Evolutionary conservation across 2,113 vertebrate species (phyloP).

Genomic region (Antigone vipio): DNA sequence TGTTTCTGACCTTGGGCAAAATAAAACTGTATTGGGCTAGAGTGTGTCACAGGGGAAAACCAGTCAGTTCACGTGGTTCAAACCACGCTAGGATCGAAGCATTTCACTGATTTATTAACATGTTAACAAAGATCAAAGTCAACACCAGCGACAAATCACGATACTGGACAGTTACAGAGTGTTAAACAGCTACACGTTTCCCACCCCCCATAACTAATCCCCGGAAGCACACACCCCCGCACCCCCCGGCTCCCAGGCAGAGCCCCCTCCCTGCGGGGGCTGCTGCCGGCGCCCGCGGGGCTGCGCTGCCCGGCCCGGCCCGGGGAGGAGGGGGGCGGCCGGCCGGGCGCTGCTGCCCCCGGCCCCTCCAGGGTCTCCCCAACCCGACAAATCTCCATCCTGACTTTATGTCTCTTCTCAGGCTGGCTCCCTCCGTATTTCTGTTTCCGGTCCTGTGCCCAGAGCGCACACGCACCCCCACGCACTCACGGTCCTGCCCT

Average conservation of each 20-base stretch:
- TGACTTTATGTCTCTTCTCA: background rate
- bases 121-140: background rate
- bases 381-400: rapidly evolving
- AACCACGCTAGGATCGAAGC: background rate
- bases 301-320: background rate
- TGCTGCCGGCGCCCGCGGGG: background rate
- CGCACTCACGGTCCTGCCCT: rapidly evolving
- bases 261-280: background rate
- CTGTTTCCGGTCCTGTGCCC: background rate
- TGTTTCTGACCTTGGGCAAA: background rate
- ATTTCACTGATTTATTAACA: background rate
- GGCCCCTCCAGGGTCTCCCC: rapidly evolving
- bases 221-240: background rate
- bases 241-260: too few relatives aligned
- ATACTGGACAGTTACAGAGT: background rate
- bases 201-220: background rate
- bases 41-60: background rate
- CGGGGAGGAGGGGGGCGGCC: background rate
- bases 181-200: rapidly evolving
- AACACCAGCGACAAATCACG: background rate
- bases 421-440: rapidly evolving
- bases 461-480: rapidly evolving
- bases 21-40: background rate
- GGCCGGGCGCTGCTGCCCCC: rapidly evolving
- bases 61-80: background rate